These are phyloP conservation scores for Heliocidaris tuberculata DNA, from an alignment of 35 echinoderm and acorn worm species.

Conservation along the genomic window DNA sequence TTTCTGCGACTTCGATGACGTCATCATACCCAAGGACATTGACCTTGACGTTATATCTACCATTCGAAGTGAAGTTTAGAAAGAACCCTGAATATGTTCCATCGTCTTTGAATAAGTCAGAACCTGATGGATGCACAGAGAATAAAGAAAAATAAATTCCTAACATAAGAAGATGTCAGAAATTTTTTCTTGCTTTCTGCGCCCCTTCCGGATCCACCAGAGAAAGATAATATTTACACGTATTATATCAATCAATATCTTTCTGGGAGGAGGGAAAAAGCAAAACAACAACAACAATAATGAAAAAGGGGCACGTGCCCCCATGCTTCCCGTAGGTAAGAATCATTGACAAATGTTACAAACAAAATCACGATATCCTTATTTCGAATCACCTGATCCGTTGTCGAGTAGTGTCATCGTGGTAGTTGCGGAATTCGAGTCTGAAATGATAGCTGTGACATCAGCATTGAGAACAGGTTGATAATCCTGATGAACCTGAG, in stretches of 20 bases:
- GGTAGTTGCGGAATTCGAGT: neutral
- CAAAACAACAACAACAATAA: no score
- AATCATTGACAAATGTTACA: neutral
- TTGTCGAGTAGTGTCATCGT: neutral
- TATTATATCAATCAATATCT: no score
- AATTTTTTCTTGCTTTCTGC: no score
- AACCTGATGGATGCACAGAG: neutral
- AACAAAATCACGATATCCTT: no score
- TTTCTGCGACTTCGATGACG: neutral
- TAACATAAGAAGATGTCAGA: no score
- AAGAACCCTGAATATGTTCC: constrained; percentile 21
- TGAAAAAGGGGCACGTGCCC: no score
- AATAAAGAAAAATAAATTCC: neutral
- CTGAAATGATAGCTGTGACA: constrained; percentile 10
- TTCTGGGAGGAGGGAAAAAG: no score
- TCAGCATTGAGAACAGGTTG: constrained; percentile 19
- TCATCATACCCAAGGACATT: constrained; percentile 15
- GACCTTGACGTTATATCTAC: constrained; percentile 23
- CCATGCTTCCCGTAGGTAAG: neutral
- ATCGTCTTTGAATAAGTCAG: constrained; percentile 41
- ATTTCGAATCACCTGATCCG: constrained; percentile 9
- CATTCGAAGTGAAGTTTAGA: neutral
- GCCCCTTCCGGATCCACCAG: no score
- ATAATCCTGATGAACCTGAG: neutral
- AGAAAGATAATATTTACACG: no score